phyloP scores from a whole-genome alignment of 2,888 invertebrate genomes.

The Xestia c-nigrum region DNA sequence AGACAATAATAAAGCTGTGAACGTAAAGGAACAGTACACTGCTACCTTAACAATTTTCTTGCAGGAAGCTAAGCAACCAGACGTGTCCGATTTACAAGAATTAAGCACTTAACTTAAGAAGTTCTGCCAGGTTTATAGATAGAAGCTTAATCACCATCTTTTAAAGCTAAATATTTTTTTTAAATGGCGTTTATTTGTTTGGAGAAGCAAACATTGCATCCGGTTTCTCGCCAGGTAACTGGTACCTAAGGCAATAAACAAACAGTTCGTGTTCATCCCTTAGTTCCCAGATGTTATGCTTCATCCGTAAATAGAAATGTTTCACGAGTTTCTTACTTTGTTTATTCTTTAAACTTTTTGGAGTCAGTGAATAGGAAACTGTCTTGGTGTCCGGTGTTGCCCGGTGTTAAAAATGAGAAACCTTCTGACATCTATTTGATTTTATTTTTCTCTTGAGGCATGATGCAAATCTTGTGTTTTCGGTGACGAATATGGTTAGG shows the following conservation, averaged over 20 bases:
- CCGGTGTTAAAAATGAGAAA: background rate
- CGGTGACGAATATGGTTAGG: background rate
- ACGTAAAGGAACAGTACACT: background rate
- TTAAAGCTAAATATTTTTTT: slow-evolving; percentile 15
- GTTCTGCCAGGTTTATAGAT: slow-evolving; percentile 5
- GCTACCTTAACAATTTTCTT: background rate
- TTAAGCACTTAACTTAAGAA: too few relatives aligned
- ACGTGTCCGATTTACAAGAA: slow-evolving; percentile 25
- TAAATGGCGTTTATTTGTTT: slow-evolving; percentile 32
- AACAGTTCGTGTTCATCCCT: slow-evolving; percentile 57
- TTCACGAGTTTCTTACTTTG: slow-evolving; percentile 16
- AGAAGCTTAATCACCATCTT: slow-evolving; percentile 10
- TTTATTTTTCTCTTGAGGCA: background rate
- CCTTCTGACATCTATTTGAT: background rate
- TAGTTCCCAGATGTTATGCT: slow-evolving; percentile 42
- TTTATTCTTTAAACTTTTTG: slow-evolving; percentile 39
- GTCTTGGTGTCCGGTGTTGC: background rate
- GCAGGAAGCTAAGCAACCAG: slow-evolving; percentile 28
- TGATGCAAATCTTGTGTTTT: background rate
- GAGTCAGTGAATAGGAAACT: slow-evolving; percentile 17
- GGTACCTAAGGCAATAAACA: slow-evolving; percentile 73
- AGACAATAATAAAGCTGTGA: background rate
- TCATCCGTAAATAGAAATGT: slow-evolving; percentile 58
- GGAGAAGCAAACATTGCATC: slow-evolving; percentile 73
- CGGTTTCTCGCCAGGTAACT: slow-evolving; percentile 77